phyloP scores from a whole-genome alignment of 2,113 vertebrate genomes.

The Camelus bactrianus region DNA sequence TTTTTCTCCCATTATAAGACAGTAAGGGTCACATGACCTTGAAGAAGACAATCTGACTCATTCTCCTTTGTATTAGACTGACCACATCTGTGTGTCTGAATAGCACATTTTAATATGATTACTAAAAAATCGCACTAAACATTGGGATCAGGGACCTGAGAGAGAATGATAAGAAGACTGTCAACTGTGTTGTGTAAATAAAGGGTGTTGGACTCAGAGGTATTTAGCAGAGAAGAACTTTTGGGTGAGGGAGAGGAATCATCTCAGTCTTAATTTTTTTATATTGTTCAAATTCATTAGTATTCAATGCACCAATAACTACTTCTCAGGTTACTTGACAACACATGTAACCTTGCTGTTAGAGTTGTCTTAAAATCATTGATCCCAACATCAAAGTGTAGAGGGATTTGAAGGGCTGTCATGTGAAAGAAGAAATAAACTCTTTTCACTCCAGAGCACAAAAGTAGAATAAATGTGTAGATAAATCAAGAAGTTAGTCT shows the following conservation, averaged over 20 bases:
- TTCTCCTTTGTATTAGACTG: neutral
- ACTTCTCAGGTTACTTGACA: slow-evolving; percentile 55
- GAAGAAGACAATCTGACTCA: neutral
- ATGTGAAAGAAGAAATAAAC: neutral
- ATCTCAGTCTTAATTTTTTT: neutral
- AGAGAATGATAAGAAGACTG: neutral
- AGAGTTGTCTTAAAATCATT: slow-evolving; percentile 56
- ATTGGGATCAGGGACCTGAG: neutral
- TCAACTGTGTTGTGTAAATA: neutral
- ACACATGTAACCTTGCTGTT: neutral
- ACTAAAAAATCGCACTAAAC: neutral
- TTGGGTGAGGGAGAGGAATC: neutral
- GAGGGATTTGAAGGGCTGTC: slow-evolving; percentile 20
- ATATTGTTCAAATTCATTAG: neutral
- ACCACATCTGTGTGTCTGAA: neutral
- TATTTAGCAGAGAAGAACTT: neutral
- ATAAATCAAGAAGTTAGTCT: neutral
- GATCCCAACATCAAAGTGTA: slow-evolving; percentile 28
- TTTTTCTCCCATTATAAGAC: neutral
- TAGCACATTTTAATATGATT: neutral
- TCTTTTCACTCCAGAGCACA: neutral
- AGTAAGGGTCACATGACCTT: neutral
- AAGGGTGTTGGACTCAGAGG: neutral
- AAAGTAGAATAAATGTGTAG: neutral
- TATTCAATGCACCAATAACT: neutral